A percentile compares a stretch with the other conserved stretches of the same genome.
phyloP scores from a whole-genome alignment of 23 tunicate genomes.

The Styela clava region DNA sequence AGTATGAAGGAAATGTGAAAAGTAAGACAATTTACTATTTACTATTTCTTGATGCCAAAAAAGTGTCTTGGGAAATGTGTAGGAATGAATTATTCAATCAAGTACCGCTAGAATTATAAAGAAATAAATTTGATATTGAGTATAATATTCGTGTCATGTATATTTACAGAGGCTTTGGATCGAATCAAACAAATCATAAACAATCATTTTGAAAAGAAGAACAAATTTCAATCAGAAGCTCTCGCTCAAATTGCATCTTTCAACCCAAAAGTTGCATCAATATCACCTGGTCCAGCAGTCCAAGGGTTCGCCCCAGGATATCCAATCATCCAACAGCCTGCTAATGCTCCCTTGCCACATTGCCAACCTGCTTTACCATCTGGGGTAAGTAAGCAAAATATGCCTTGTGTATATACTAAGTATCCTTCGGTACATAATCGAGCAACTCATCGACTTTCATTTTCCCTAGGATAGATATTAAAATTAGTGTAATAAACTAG shows the following conservation, averaged over 20 bases:
- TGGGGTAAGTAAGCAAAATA: constrained; percentile 33
- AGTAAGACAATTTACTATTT: constrained; percentile 9
- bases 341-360: constrained; percentile 31
- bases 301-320: not conserved
- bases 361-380: constrained; percentile 82
- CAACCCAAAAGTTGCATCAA: not conserved
- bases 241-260: constrained; percentile 1
- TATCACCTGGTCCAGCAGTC: not conserved
- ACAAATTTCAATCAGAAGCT: not conserved
- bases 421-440: too few relatives aligned
- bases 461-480: too few relatives aligned
- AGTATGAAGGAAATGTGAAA: constrained; percentile 42
- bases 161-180: constrained; percentile 31
- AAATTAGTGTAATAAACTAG: too few relatives aligned
- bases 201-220: constrained; percentile 31
- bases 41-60: too few relatives aligned
- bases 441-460: too few relatives aligned
- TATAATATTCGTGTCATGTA: too few relatives aligned
- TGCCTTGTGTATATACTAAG: too few relatives aligned
- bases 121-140: too few relatives aligned
- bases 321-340: constrained; percentile 5
- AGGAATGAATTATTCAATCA: too few relatives aligned
- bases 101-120: too few relatives aligned
- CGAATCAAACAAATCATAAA: constrained; percentile 27
- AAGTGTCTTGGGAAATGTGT: too few relatives aligned